Base-by-base conservation (phyloP, 2,888 invertebrate genomes). In the Monopis laevigella region DNA sequence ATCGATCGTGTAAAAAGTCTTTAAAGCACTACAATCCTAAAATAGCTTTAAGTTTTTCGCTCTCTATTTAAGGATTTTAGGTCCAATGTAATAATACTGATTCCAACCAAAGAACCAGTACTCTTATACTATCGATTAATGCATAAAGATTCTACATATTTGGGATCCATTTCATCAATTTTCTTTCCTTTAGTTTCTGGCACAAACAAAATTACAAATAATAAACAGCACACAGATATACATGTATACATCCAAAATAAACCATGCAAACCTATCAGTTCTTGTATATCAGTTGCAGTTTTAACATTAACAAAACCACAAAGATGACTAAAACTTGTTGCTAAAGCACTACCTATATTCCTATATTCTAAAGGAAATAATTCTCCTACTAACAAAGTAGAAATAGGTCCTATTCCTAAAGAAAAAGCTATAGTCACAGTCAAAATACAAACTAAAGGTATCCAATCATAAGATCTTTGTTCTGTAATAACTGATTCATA, bases 111-210 rank as follows among this genome's bases (percentile, higher is more conserved):
- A n/a, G n/a, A n/a, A n/a, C n/a, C n/a, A n/a, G n/a, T n/a, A n/a
- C n/a, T n/a, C n/a, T n/a, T n/a, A 51, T 51, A 65, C 65, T 78
- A 82, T 74, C 82, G 82, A 54, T 82, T 83, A 46, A 83, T 81
- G 58, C 80, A 81, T 41, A 82, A 62, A 7, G 82, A 82, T 56
- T 80, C 81, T 0, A 85, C 84, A 53, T 85, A 86, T 47, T 86
- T 85, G 2, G 88, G 86, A 57, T 90, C 89, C 86, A 95, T 93
- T 67, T 95, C 93, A 57, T 93, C 93, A 51, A 96, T 84, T 56
- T 93, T 91, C 45, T 89, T 87, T 2, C 95, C 95, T 62, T 92
- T 94, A 5, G 96, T 96, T 73, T 96, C 95, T 1, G 95, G 95
- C 2, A 96, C 91, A 56, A 88, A 90, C 47, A 89, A 84, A 10